Conservation (phyloP, 2,113 vertebrate species). For the Gulo gulo region DNA sequence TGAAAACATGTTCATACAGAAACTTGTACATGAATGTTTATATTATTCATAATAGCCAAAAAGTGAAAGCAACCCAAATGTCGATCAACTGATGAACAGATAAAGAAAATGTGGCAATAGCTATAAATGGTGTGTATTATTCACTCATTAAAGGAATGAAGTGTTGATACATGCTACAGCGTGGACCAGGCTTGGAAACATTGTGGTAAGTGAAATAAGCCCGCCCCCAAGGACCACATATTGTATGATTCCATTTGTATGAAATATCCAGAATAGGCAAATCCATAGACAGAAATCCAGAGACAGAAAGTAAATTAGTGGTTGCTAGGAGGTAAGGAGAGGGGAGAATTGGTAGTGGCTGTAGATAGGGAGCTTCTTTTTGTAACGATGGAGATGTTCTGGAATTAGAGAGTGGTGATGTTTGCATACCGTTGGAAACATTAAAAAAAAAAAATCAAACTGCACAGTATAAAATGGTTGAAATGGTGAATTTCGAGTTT, state of each 20-base stretch:
- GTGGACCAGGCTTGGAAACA: not conserved
- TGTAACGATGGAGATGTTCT: not conserved
- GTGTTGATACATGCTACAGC: not conserved
- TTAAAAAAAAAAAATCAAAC: not conserved
- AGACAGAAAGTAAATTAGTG: not conserved
- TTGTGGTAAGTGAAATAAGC: not conserved
- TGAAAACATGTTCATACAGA: conserved; percentile 35
- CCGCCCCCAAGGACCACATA: not conserved
- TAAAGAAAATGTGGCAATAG: not conserved
- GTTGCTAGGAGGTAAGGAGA: not conserved
- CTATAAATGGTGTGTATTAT: not conserved
- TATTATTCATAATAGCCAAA: not conserved
- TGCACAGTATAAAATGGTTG: not conserved
- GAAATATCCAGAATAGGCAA: not conserved
- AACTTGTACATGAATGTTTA: conserved; percentile 6
- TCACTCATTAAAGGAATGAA: not conserved
- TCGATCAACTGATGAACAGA: not conserved
- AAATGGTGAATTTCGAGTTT: not conserved
- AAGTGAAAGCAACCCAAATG: not conserved
- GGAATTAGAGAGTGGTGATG: not conserved
- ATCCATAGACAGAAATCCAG: not conserved
- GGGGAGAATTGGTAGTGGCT: not conserved
- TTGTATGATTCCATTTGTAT: not conserved
- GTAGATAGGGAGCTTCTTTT: not conserved
- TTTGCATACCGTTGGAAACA: not conserved